Evolutionary conservation across 2,797 vertebrate genomes (phyloP), one percentile per base, ranked within the genome.

Genomic region (Myotis pilosus): DNA sequence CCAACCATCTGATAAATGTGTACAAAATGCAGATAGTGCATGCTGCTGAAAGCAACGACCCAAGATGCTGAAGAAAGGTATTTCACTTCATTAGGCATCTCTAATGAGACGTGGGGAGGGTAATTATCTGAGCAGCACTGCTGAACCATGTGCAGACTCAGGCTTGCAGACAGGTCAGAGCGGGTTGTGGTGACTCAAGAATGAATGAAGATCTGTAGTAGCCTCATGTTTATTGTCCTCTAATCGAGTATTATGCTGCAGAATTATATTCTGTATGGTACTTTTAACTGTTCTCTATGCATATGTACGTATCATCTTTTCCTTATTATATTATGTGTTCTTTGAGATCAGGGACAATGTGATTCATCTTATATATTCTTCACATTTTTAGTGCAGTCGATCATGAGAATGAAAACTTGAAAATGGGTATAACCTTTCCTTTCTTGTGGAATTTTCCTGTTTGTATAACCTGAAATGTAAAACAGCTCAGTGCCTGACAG

Each of bases 41-140:
- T 25, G 28, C 33, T 74, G 75, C 51, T 41, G 79, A 76, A 83
- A 80, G 68, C 82, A 84, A 66, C 71, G 82, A 82, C 62, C 87
- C 66, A 55, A 86, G 74, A 72, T 51, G 51, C 78, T 88, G 78
- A 91, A 91, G 55, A 57, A 36, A 11, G 22, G 1, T 9, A 68
- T 90, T 90, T 92, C 3, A 2, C 60, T 36, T 88, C 86, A 91
- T 95, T 78, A 74, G 53, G 62, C 49, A 25, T 47, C 51, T 71
- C 44, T 92, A 79, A 86, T 90, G 91, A 93, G 49, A 69, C 75
- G 72, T 78, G 69, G 25, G 69, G 64, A 62, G 57, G 30, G 30
- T 44, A 84, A 66, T 25, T 36, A 25, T 44, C 33, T 60, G 80
- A 76, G 53, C 87, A 90, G 83, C 68, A 44, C 28, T 47, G 44